Evolutionary conservation across 2,113 vertebrate genomes (phyloP).

Genomic region (Prinia subflava): DNA sequence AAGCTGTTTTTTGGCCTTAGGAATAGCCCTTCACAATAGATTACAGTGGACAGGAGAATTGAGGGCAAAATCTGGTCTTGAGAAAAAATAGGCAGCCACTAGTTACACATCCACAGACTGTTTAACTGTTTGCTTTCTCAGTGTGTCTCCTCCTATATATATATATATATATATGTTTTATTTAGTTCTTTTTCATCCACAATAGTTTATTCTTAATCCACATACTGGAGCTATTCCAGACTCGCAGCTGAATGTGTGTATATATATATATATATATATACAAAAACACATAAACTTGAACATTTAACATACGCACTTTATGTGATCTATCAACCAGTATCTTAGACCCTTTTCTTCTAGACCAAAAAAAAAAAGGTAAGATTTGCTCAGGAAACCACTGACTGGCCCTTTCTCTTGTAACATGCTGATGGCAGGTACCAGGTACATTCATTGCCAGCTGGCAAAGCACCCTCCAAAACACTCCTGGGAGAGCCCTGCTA

Average conservation of each 20-base stretch:
- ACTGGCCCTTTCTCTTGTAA: not conserved
- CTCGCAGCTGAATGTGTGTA: slow-evolving; percentile 62
- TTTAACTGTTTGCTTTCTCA: not conserved
- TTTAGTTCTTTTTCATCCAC: slow-evolving; percentile 64
- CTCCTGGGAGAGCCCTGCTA: not conserved
- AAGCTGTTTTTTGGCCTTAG: not conserved
- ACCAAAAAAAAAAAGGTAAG: not conserved
- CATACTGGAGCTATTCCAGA: slow-evolving; percentile 65
- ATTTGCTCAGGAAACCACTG: not conserved
- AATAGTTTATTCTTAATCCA: slow-evolving; percentile 72
- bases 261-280: not conserved
- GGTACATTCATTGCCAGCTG: not conserved
- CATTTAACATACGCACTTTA: slow-evolving; percentile 53
- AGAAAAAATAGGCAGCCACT: slow-evolving; percentile 7
- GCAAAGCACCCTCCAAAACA: not conserved
- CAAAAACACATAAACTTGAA: slow-evolving; percentile 54
- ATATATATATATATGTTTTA: not conserved
- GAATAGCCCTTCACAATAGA: not conserved
- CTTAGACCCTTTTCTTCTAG: slow-evolving; percentile 13
- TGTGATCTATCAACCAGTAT: slow-evolving; percentile 41
- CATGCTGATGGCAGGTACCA: not conserved
- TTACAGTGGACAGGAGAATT: not conserved
- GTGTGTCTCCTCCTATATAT: not conserved
- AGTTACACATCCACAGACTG: not conserved
- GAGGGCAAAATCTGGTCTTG: not conserved